A percentile compares a stretch with the other conserved stretches of the same genome.
Evolutionary conservation across 2,113 vertebrate species (phyloP).

Genomic region (Thamnophis sirtalis): DNA sequence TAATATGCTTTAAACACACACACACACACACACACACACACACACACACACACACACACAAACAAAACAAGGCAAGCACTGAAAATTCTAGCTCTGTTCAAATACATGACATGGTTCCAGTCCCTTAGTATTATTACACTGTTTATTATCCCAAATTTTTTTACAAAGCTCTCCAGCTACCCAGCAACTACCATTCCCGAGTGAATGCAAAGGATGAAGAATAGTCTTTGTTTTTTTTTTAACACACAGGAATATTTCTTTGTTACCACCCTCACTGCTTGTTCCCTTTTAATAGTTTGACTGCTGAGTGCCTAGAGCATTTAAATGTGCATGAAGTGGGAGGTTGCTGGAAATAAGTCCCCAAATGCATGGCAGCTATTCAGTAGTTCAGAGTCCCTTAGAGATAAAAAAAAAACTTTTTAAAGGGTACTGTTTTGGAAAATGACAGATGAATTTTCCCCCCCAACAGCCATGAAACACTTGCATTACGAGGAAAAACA

Average conservation of each 20-base stretch:
- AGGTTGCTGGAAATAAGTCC: constrained; percentile 2
- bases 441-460: constrained; percentile 13
- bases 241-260: constrained; percentile 17
- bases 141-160: neutral
- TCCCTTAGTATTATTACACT: neutral
- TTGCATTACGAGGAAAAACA: neutral
- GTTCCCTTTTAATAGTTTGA: neutral
- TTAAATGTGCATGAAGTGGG: neutral
- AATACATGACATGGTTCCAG: neutral
- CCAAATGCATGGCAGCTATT: constrained; percentile 14
- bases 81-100: neutral
- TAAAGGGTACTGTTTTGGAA: constrained; percentile 42
- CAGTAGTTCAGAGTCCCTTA: neutral
- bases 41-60: neutral
- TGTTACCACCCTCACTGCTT: neutral
- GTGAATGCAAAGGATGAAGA: neutral
- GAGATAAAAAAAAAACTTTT: constrained; percentile 37
- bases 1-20: neutral
- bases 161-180: neutral
- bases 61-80: neutral
- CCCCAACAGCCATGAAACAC: neutral
- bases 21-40: neutral
- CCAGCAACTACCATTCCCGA: neutral
- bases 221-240: constrained; percentile 1
- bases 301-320: neutral